These are phyloP conservation scores for Electrona antarctica DNA, from an alignment of 2,113 vertebrate genomes.

Conservation along the genomic window DNA sequence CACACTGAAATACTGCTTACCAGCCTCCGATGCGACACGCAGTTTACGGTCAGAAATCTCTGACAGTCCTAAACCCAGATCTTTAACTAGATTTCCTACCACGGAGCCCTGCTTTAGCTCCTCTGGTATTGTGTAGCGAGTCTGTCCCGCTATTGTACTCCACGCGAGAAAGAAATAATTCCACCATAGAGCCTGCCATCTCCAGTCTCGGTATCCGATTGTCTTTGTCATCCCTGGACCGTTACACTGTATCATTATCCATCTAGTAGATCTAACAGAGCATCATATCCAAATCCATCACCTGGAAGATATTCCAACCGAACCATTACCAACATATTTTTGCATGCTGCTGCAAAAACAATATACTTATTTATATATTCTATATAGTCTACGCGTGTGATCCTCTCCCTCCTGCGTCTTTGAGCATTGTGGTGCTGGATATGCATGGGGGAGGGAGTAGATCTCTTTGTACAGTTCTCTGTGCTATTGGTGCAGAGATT, in stretches of 20 bases:
- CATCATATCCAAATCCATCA: not conserved
- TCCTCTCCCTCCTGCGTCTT: conserved; percentile 41
- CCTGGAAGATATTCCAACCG: not conserved
- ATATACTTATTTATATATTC: no score
- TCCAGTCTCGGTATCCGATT: conserved; percentile 12
- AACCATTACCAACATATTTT: not conserved
- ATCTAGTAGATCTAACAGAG: no score
- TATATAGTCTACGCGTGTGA: no score
- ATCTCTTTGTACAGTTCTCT: conserved; percentile 61
- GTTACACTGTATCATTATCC: not conserved
- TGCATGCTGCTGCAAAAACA: not conserved
- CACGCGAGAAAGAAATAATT: conserved; percentile 64
- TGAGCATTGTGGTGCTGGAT: conserved; percentile 52
- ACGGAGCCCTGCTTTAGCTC: conserved; percentile 75
- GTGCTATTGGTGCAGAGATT: conserved; percentile 66
- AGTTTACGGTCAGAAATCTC: conserved; percentile 77
- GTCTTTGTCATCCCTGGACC: conserved; percentile 26
- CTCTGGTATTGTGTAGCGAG: conserved; percentile 77
- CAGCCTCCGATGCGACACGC: conserved; percentile 77
- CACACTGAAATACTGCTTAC: conserved; percentile 79
- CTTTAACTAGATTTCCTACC: conserved; percentile 81
- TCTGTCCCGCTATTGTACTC: conserved; percentile 70
- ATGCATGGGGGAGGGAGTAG: conserved; percentile 64
- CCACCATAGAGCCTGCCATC: conserved; percentile 60
- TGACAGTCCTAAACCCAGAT: conserved; percentile 78